These are phyloP conservation scores for Agrilus planipennis DNA, from an alignment of 1,140 invertebrate species.

Conservation along the genomic window DNA sequence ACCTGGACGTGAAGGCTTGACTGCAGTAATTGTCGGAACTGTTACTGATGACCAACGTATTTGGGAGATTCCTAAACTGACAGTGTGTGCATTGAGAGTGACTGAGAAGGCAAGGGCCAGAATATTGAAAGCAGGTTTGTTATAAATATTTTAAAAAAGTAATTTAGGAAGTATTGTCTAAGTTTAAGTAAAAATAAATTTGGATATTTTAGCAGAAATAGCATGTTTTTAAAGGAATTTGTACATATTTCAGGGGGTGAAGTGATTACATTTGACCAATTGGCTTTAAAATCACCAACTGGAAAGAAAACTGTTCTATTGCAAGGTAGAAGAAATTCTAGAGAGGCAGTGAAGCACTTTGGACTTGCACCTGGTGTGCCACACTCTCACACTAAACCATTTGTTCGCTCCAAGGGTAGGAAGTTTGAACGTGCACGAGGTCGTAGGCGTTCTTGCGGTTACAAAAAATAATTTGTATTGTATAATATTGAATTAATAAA, in stretches of 20 bases:
- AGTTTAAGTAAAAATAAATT: too few relatives aligned
- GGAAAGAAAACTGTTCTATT: conserved; percentile 90
- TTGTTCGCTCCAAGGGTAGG: conserved; percentile 91
- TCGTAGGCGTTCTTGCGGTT: conserved; percentile 88
- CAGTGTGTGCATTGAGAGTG: conserved; percentile 83
- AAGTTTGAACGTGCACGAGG: conserved; percentile 95
- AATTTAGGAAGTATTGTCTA: too few relatives aligned
- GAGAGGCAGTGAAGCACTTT: conserved; percentile 93
- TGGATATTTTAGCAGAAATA: too few relatives aligned
- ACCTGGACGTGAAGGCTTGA: conserved; percentile 70
- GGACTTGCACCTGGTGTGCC: conserved; percentile 95
- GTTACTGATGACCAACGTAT: conserved; percentile 94
- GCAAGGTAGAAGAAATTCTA: conserved; percentile 84
- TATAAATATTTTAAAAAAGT: too few relatives aligned
- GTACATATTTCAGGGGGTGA: conserved; percentile 65
- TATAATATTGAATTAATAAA: too few relatives aligned
- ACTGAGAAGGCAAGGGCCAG: conserved; percentile 88
- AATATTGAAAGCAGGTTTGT: conserved; percentile 79
- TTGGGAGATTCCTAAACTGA: conserved; percentile 83
- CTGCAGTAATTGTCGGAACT: conserved; percentile 88
- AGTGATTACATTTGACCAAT: conserved; percentile 95
- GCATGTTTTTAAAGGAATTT: too few relatives aligned
- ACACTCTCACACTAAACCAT: conserved; percentile 90
- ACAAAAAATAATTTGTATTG: conserved; percentile 50
- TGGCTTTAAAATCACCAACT: conserved; percentile 82